Percentiles rank a stretch among this genome's conserved stretches.
These are phyloP conservation scores for Tetraneura akinire DNA, from an alignment of 1,140 invertebrate species.

Conservation along the genomic window DNA sequence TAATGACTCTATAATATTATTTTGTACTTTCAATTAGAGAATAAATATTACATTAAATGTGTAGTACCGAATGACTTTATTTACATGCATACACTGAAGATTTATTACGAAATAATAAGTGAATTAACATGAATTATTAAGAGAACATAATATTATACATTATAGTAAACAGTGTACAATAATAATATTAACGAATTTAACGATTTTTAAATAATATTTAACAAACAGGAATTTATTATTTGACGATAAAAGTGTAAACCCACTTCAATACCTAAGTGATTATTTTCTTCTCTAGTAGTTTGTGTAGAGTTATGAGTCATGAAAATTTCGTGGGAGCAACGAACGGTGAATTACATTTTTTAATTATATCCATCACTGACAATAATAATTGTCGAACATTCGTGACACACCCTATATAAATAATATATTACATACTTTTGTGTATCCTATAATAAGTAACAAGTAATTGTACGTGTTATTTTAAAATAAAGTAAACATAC, in stretches of 20 bases:
- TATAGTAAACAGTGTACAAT: background rate
- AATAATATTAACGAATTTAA: background rate
- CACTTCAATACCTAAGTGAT: slow-evolving; percentile 30
- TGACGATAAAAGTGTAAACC: background rate
- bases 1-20: no score
- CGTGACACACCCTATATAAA: background rate
- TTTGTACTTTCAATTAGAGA: no score
- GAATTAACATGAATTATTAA: slow-evolving; percentile 11
- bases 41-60: no score
- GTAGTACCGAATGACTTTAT: background rate
- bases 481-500: no score
- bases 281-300: background rate
- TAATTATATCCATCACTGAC: background rate
- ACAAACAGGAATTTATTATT: slow-evolving; percentile 13
- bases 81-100: background rate
- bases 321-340: background rate
- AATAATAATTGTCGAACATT: background rate
- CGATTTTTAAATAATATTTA: background rate
- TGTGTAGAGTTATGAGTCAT: background rate
- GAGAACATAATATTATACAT: no score
- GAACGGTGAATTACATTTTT: background rate
- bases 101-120: background rate
- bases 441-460: no score
- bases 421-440: background rate
- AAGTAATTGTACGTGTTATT: no score